A percentile compares a stretch with the other conserved stretches of the same genome.
Evolutionary conservation across 1,140 invertebrate genomes (phyloP).

Genomic region (Contarinia nasturtii): DNA sequence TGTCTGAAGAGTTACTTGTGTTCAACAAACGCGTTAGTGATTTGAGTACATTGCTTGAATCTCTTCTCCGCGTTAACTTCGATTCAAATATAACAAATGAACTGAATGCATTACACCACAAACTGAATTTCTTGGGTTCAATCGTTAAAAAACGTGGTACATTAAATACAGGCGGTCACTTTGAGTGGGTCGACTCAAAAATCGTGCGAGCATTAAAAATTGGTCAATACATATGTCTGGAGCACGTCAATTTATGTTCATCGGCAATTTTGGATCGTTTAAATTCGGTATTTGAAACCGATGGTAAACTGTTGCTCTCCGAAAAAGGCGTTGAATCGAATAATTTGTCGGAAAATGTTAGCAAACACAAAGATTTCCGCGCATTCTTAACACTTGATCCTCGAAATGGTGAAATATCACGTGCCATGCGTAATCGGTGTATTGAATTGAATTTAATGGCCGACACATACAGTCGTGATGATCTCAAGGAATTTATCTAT

Average conservation of each 20-base stretch:
- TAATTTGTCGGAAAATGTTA: conserved; percentile 52
- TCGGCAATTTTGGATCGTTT: conserved; percentile 90
- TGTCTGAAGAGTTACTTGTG: conserved; percentile 10
- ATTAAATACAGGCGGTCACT: conserved; percentile 64
- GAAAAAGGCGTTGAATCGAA: conserved; percentile 66
- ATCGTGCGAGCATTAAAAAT: conserved; percentile 47
- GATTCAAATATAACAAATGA: neutral
- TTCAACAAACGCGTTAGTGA: neutral
- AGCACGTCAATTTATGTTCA: conserved; percentile 95
- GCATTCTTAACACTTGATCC: conserved; percentile 92
- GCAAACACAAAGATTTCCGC: conserved; percentile 79
- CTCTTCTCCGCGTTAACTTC: neutral
- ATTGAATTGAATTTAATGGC: conserved; percentile 69
- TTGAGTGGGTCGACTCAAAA: conserved; percentile 94
- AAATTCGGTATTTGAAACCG: conserved; percentile 86
- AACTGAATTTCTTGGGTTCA: conserved; percentile 14
- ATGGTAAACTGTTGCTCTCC: conserved; percentile 74
- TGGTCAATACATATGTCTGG: conserved; percentile 33
- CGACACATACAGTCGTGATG: conserved; percentile 24
- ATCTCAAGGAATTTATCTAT: conserved; percentile 33
- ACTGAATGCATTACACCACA: neutral
- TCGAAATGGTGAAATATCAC: conserved; percentile 83
- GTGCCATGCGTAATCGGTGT: conserved; percentile 95
- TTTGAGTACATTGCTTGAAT: neutral
- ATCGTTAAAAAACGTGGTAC: conserved; percentile 32